phyloP scores from a whole-genome alignment of 2,797 vertebrate species.

The Acipenser oxyrinchus region DNA sequence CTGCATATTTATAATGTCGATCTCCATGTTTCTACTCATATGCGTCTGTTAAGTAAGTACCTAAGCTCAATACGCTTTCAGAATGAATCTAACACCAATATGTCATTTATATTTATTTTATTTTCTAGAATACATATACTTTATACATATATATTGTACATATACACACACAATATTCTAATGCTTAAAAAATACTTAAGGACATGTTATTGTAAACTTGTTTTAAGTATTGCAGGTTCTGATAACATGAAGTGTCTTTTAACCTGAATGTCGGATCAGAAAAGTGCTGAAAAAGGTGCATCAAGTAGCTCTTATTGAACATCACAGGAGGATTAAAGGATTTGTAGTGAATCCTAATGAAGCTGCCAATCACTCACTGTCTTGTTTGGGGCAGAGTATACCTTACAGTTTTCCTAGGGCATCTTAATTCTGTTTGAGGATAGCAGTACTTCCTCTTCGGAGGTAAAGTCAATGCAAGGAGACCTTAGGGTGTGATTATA shows the following conservation, averaged over 20 bases:
- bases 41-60: no score
- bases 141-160: no score
- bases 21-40: no score
- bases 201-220: conserved; percentile 35
- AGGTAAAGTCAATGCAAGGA: conserved; percentile 28
- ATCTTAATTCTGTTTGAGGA: conserved; percentile 29
- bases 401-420: conserved; percentile 31
- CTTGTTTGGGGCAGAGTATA: conserved; percentile 29
- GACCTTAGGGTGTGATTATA: conserved; percentile 27
- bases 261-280: conserved; percentile 44
- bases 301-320: conserved; percentile 49
- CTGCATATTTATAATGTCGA: no score
- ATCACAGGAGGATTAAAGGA: conserved; percentile 54
- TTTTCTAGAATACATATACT: no score
- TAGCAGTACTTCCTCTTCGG: conserved; percentile 44
- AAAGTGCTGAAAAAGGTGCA: conserved; percentile 40
- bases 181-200: conserved; percentile 26
- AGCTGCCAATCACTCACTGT: conserved; percentile 49
- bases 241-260: conserved; percentile 36
- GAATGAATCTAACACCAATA: no score
- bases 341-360: conserved; percentile 54
- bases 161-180: no score
- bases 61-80: no score
- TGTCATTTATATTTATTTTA: no score
- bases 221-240: conserved; percentile 31